Base-by-base conservation (phyloP, 2,113 vertebrate genomes). In the Phaethon lepturus region DNA sequence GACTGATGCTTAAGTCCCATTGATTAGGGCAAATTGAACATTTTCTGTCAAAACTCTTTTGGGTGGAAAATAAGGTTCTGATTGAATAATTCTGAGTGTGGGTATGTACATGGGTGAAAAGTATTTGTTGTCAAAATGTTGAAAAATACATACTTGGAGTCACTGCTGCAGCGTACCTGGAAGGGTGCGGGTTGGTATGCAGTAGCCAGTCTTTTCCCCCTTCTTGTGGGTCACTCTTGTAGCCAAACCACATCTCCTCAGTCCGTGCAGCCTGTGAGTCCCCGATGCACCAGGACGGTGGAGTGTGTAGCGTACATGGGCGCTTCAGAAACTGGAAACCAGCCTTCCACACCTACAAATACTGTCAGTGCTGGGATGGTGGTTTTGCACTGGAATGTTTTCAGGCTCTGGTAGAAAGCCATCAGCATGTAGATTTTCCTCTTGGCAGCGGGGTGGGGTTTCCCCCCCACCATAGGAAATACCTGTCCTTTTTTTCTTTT, bases 281-380 rank as follows among this genome's bases (percentile, higher is more conserved):
- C 53, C 6, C 0, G 0, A 1, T 25, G 20, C n/a, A 10, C 25
- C 1, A 2, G 59, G 29, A 4, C 0, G 2, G 35, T 18, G 55
- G 55, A 23, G 9, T 52, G 11, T 26, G 18, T 49, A 3, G 29
- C 63, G 67, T 74, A 5, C 12, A 7, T 7, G 42, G 31, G 47
- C 9, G 12, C 66, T 86, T 45, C 18, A 66, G 69, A 50, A 86
- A 42, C 25, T 24, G 13, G 71, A 45, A 50, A 47, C 9, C 62
- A 42, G 28, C 62, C 24, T 63, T 74, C 55, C 24, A 20, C 33
- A 58, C 28, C 73, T 79, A 33, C 12, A 28, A 22, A 29, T 52
- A 24, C 53, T 22, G 49, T 63, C 33, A 59, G 31, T 2, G 0
- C 56, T 64, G 23, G n/a, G 14, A 25, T 74, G 38, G 59, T 40